Evolutionary conservation across 1,140 invertebrate species (phyloP).

Genomic region (Drosophila repletoides): DNA sequence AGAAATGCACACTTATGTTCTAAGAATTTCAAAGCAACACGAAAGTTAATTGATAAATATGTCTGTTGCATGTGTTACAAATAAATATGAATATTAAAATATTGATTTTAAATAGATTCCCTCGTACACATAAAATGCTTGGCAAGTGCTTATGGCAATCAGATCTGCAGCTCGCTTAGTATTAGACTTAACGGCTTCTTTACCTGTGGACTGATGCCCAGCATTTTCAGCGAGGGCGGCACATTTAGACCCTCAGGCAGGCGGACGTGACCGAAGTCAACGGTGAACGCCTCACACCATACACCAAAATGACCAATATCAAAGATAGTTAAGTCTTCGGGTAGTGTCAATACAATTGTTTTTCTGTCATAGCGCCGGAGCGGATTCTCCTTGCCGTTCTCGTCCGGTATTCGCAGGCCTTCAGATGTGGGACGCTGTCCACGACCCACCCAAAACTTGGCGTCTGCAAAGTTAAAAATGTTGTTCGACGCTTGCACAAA

Average conservation of each 20-base stretch:
- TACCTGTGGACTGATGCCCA: slow-evolving; percentile 96
- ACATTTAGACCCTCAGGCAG: slow-evolving; percentile 90
- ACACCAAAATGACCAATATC: slow-evolving; percentile 93
- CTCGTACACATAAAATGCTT: slow-evolving; percentile 24
- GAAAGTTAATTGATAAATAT: slow-evolving; percentile 55
- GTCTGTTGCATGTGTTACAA: slow-evolving; percentile 37
- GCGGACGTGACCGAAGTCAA: slow-evolving; percentile 93
- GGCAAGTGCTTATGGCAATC: slow-evolving; percentile 38
- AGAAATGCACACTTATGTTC: slow-evolving; percentile 59
- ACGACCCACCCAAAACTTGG: slow-evolving; percentile 94
- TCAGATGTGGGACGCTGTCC: slow-evolving; percentile 90
- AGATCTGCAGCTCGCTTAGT: slow-evolving; percentile 71
- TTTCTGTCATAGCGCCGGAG: slow-evolving; percentile 91
- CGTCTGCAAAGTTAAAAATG: slow-evolving; percentile 85
- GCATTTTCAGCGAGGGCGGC: slow-evolving; percentile 95
- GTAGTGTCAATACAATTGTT: slow-evolving; percentile 93
- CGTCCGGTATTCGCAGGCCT: slow-evolving; percentile 92
- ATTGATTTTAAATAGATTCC: slow-evolving; percentile 32
- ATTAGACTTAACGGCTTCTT: slow-evolving; percentile 80
- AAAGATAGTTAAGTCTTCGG: slow-evolving; percentile 90
- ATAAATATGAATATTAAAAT: slow-evolving; percentile 61
- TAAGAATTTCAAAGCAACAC: slow-evolving; percentile 64
- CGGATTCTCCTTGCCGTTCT: slow-evolving; percentile 92
- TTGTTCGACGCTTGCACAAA: neutral
- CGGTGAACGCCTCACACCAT: slow-evolving; percentile 94